Evolutionary conservation across 2,888 invertebrate genomes (phyloP).

Genomic region (Holacanthella duospinosa): DNA sequence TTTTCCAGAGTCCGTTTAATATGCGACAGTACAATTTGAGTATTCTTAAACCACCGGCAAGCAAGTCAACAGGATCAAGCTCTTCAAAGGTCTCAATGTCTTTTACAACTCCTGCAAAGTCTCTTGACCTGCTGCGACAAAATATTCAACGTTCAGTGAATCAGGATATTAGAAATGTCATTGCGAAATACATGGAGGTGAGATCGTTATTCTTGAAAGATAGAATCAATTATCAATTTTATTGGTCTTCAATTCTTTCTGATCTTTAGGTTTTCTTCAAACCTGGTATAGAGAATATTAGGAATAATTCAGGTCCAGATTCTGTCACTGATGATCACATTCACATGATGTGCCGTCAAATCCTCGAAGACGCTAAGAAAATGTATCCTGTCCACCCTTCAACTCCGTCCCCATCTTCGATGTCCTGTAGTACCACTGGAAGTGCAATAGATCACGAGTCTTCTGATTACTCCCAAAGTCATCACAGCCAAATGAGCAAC

Average conservation of each 20-base stretch:
- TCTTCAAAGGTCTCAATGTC: constrained; percentile 34
- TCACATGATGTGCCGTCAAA: constrained; percentile 60
- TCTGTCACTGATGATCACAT: constrained; percentile 63
- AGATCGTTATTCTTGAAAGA: too few relatives aligned
- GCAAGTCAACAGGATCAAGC: constrained; percentile 33
- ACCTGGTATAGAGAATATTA: constrained; percentile 66
- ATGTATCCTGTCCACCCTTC: constrained; percentile 48
- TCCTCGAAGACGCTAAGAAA: constrained; percentile 65
- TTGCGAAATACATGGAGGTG: constrained; percentile 67
- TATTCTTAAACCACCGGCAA: constrained; percentile 46
- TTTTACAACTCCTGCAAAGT: constrained; percentile 56
- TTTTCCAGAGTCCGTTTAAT: constrained; percentile 51
- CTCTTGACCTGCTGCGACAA: constrained; percentile 61
- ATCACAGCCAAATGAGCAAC: constrained; percentile 24
- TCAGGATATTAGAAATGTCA: constrained; percentile 63
- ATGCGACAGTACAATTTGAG: constrained; percentile 61
- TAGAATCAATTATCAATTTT: too few relatives aligned
- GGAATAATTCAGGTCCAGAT: constrained; percentile 61
- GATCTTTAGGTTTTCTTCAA: constrained; percentile 63
- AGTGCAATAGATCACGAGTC: constrained; percentile 35
- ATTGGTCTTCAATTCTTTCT: constrained; percentile 24
- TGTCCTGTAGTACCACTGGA: constrained; percentile 36
- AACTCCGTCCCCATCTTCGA: constrained; percentile 28
- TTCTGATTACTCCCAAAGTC: constrained; percentile 33
- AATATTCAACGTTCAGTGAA: constrained; percentile 67